These are phyloP conservation scores for Parasteatoda lunata DNA, from an alignment of 2,888 invertebrate genomes.

Conservation along the genomic window DNA sequence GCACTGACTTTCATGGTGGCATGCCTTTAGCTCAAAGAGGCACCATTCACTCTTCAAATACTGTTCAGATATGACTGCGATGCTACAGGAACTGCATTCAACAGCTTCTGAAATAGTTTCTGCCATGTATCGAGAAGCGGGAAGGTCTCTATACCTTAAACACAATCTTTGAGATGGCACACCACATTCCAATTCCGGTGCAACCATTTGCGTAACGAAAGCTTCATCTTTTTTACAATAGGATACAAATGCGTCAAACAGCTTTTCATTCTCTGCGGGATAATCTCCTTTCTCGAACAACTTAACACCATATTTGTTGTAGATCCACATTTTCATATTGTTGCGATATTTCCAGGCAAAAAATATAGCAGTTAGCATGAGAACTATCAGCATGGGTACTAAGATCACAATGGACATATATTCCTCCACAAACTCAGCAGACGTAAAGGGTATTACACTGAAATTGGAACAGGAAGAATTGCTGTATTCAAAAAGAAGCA, in stretches of 20 bases:
- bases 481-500: conserved; percentile 70
- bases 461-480: conserved; percentile 70
- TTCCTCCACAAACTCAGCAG: conserved; percentile 84
- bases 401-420: conserved; percentile 84
- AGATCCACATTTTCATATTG: conserved; percentile 86
- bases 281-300: conserved; percentile 84
- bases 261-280: conserved; percentile 81
- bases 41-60: conserved; percentile 94
- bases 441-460: conserved; percentile 75
- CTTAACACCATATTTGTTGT: conserved; percentile 86
- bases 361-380: conserved; percentile 81
- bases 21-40: conserved; percentile 90
- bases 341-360: conserved; percentile 85
- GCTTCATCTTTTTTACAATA: conserved; percentile 92
- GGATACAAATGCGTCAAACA: conserved; percentile 92
- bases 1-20: conserved; percentile 81
- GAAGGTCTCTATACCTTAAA: conserved; percentile 90
- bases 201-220: conserved; percentile 88
- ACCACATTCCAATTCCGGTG: conserved; percentile 84
- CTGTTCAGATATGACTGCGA: conserved; percentile 90
- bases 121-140: conserved; percentile 82
- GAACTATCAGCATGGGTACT: conserved; percentile 81
- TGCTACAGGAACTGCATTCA: conserved; percentile 87
- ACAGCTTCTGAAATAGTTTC: conserved; percentile 92
- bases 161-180: conserved; percentile 86